Evolutionary conservation across 2,888 invertebrate species (phyloP), one percentile per base, ranked within the genome.

Genomic region (Osmoderma eremita): DNA sequence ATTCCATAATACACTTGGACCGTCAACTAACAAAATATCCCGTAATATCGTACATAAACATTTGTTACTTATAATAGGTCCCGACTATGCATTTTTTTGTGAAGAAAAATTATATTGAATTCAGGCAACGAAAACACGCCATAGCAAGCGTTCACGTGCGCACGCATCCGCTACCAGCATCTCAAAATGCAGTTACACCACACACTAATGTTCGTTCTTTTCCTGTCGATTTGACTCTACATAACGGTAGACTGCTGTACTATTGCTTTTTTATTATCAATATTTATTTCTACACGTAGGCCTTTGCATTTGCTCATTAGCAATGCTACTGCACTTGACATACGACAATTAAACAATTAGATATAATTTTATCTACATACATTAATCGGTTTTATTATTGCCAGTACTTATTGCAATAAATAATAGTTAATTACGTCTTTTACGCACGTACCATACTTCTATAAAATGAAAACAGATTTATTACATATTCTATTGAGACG

Each of bases 1-100:
- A 89, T 89, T 95, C 95, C 88, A 91, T 89, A 84, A 88, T 87
- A 58, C 39, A 56, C 50, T 50, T 64, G 41, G 49, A 65, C 58
- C 58, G 68, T 69, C 67, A 69, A 70, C 70, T 69, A 65, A 61
- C 58, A 20, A 58, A 63, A 61, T 42, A 70, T 63, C 50, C 38
- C 42, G 49, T 65, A 63, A 64, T 61, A 45, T 56, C 54, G 49
- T 53, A 69, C 70, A 73, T 71, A 74, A 76, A 75, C 79, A 79
- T 78, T 77, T 77, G 77, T 61, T 77, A 76, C 78, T 70, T 74
- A 72, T 41, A 62, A 58, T 24, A 62, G 53, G 66, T 58, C 41
- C 53, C 56, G 30, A 49, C 39, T 62, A 65, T 65, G 53, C 56
- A 56, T 53, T 50, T 70, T 69, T 73, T 71, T 69, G 61, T 58